Conservation (phyloP, 2,888 invertebrate species). For the Sinohyriopsis cumingii region DNA sequence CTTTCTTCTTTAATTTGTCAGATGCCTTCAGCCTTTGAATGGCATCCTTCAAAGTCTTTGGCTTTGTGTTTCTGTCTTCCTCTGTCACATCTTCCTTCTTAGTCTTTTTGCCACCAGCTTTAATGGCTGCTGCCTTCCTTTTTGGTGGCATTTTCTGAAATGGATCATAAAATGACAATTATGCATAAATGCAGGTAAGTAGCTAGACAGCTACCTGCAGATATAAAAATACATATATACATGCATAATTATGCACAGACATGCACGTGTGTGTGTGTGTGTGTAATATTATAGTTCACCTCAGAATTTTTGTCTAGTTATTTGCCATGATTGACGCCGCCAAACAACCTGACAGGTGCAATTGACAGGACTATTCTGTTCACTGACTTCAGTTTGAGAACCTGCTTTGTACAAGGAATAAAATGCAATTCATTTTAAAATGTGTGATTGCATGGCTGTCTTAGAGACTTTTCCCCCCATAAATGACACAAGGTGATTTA, state of each 20-base stretch:
- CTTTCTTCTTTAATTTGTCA: constrained; percentile 35
- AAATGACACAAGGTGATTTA: too few species aligned
- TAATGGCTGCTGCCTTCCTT: constrained; percentile 48
- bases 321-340: too few species aligned
- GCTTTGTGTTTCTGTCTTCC: constrained; percentile 10
- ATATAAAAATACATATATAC: background rate
- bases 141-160: constrained; percentile 50
- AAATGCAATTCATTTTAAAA: too few species aligned
- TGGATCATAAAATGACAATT: background rate
- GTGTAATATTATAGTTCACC: background rate
- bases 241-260: background rate
- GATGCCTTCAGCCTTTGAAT: constrained; percentile 46
- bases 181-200: background rate
- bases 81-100: constrained; percentile 17
- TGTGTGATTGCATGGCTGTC: too few species aligned
- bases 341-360: too few species aligned
- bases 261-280: background rate
- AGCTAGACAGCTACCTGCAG: background rate
- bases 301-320: too few species aligned
- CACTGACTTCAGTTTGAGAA: too few species aligned
- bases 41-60: constrained; percentile 49
- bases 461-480: too few species aligned
- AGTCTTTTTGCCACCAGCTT: constrained; percentile 44
- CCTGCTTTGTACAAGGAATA: too few species aligned
- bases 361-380: too few species aligned